Percentiles rank a stretch among this genome's conserved stretches.
phyloP scores from a whole-genome alignment of 2,797 vertebrate species.

The Scolopax bukidnonensis region DNA sequence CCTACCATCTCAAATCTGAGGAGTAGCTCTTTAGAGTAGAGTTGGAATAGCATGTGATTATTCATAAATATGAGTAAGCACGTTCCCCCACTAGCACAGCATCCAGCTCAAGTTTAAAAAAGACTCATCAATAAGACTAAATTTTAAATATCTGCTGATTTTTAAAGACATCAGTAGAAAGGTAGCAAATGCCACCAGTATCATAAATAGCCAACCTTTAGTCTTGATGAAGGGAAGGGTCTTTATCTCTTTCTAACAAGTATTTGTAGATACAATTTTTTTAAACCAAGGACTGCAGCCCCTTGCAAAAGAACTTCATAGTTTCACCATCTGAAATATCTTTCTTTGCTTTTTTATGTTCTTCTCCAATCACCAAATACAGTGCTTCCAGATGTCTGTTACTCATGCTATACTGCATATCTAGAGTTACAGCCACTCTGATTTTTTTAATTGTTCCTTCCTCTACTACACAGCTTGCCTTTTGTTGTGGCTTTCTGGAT shows the following conservation, averaged over 20 bases:
- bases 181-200: not conserved
- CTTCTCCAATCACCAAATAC: not conserved
- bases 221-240: not conserved
- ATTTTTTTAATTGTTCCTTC: not conserved
- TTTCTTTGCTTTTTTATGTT: not conserved
- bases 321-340: not conserved
- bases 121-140: not conserved
- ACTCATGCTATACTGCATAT: not conserved
- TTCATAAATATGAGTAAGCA: not conserved
- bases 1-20: not conserved
- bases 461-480: not conserved
- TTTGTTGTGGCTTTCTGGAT: not conserved
- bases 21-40: not conserved
- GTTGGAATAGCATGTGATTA: not conserved
- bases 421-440: too few relatives aligned
- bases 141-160: not conserved
- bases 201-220: not conserved
- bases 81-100: not conserved
- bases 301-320: not conserved
- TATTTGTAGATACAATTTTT: not conserved
- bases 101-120: not conserved
- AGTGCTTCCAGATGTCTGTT: not conserved
- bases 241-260: not conserved
- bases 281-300: not conserved
- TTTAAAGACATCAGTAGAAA: not conserved